Conservation (phyloP, 2,888 invertebrate species). For the Sclerodermus sp. region DNA sequence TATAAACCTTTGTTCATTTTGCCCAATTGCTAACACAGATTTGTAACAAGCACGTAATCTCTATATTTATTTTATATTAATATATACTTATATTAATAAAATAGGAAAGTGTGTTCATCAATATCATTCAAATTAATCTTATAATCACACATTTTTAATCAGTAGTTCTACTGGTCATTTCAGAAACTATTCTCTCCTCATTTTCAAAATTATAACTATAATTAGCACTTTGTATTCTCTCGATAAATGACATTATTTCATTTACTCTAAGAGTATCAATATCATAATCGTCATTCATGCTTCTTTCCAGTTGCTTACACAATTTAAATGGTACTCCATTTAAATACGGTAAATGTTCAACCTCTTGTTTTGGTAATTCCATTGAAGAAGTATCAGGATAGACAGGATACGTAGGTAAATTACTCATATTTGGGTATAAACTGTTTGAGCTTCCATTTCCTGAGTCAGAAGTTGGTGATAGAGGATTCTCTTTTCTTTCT, state of each 20-base stretch:
- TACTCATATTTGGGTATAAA: constrained; percentile 40
- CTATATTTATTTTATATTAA: no score
- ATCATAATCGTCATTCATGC: constrained; percentile 59
- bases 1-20: no score
- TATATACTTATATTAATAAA: no score
- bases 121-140: no score
- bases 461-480: constrained; percentile 8
- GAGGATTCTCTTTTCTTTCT: constrained; percentile 27
- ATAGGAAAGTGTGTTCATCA: no score
- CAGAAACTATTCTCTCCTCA: constrained; percentile 63
- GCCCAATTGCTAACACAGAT: no score
- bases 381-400: no score
- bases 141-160: constrained; percentile 7
- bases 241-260: constrained; percentile 61
- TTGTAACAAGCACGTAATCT: no score
- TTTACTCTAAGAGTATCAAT: constrained; percentile 58
- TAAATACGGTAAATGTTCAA: constrained; percentile 52
- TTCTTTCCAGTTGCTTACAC: constrained; percentile 59
- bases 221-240: constrained; percentile 57
- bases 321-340: constrained; percentile 64
- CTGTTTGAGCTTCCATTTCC: constrained; percentile 12
- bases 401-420: constrained; percentile 25
- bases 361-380: constrained; percentile 21
- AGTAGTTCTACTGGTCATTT: constrained; percentile 44
- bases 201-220: constrained; percentile 62